These are phyloP conservation scores for Habropoda laboriosa DNA, from an alignment of 1,140 invertebrate genomes.

Conservation along the genomic window DNA sequence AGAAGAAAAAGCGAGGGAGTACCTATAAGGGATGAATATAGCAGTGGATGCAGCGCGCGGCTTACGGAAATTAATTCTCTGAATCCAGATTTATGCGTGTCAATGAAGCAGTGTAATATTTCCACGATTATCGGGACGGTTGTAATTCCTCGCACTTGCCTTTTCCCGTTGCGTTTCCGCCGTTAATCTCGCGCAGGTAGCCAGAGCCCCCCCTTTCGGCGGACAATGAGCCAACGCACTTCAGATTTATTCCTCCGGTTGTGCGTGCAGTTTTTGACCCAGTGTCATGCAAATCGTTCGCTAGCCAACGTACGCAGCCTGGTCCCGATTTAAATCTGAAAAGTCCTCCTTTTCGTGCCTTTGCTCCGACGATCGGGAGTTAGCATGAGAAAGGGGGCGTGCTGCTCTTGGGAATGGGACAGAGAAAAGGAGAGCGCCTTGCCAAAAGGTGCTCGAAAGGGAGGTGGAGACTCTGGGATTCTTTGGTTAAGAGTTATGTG, in stretches of 20 bases:
- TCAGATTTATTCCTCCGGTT: slow-evolving; percentile 13
- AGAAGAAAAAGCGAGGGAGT: neutral
- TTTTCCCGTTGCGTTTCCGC: slow-evolving; percentile 1
- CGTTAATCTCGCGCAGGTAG: slow-evolving; percentile 30
- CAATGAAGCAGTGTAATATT: neutral
- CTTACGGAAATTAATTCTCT: neutral
- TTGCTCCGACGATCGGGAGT: slow-evolving; percentile 38
- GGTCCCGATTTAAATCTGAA: slow-evolving; percentile 67
- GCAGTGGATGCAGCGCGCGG: too few species aligned
- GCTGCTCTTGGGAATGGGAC: slow-evolving; percentile 5
- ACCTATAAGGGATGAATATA: neutral
- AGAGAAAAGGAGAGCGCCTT: slow-evolving; percentile 14
- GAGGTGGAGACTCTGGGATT: neutral
- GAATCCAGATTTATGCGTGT: neutral
- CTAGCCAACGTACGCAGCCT: slow-evolving; percentile 25
- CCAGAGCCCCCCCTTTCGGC: neutral
- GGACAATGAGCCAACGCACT: slow-evolving; percentile 26
- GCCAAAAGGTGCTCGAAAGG: slow-evolving; percentile 39
- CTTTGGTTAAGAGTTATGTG: slow-evolving; percentile 6
- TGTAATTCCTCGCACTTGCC: neutral
- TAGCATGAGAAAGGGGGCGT: slow-evolving; percentile 58
- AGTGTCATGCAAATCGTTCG: slow-evolving; percentile 59
- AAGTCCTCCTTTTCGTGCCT: slow-evolving; percentile 51
- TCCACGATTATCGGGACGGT: neutral
- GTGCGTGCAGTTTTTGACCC: slow-evolving; percentile 27